These are phyloP conservation scores for Pantherophis alleghaniensis DNA, from an alignment of 2,797 vertebrate species.

Conservation along the genomic window DNA sequence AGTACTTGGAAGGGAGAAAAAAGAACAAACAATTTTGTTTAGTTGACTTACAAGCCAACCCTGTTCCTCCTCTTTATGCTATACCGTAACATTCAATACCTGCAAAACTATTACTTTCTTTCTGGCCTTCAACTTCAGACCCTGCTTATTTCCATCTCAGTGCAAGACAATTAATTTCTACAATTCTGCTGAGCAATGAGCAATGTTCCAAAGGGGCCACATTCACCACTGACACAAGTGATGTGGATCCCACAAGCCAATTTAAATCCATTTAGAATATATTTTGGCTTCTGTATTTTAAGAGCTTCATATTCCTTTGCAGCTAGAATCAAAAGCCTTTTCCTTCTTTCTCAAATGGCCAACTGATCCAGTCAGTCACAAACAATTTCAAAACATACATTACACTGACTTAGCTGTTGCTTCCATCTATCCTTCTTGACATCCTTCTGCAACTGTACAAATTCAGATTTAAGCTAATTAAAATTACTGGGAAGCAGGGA, in stretches of 20 bases:
- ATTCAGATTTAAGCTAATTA: conserved; percentile 11
- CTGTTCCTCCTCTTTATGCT: not conserved
- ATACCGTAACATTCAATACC: not conserved
- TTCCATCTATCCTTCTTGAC: conserved; percentile 26
- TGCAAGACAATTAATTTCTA: not conserved
- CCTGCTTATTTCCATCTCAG: not conserved
- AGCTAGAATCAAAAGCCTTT: not conserved
- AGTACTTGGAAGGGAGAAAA: not conserved
- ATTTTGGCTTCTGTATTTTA: conserved; percentile 1
- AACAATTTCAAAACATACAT: conserved; percentile 43
- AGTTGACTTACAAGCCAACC: not conserved
- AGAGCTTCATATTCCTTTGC: not conserved
- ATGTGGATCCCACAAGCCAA: not conserved
- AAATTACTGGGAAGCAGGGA: not conserved
- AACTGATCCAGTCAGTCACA: conserved; percentile 14
- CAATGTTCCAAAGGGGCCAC: conserved; percentile 3
- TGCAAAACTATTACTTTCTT: not conserved
- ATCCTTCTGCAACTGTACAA: not conserved
- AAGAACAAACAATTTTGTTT: not conserved
- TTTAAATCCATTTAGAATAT: not conserved
- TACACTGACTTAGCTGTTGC: conserved; percentile 41
- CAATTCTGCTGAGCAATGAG: not conserved
- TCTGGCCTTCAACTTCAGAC: not conserved
- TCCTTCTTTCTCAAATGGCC: not conserved
- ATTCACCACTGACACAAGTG: not conserved